Evolutionary conservation across 2,113 vertebrate genomes (phyloP).

Genomic region (Dolichallabes microphthalmus): DNA sequence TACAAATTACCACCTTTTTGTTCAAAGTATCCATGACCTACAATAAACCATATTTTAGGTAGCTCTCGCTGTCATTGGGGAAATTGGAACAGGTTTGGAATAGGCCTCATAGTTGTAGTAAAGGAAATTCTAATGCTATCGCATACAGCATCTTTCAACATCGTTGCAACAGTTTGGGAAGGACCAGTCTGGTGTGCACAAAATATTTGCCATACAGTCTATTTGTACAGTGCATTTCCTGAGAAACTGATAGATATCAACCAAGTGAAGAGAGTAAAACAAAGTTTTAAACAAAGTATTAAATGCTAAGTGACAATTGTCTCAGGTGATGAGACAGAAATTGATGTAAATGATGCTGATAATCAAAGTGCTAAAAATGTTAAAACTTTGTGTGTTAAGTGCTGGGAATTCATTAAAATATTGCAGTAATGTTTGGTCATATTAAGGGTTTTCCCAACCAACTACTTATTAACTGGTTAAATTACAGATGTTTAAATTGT

Average conservation of each 20-base stretch:
- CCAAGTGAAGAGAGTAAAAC: background rate
- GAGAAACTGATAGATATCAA: background rate
- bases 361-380: background rate
- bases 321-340: background rate
- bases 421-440: background rate
- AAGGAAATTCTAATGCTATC: background rate
- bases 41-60: background rate
- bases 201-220: background rate
- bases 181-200: background rate
- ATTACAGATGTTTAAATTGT: slow-evolving; percentile 19
- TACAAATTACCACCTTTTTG: background rate
- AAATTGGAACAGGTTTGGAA: background rate
- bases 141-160: background rate
- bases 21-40: background rate
- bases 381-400: no score
- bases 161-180: background rate
- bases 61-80: background rate
- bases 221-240: no score
- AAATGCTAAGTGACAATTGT: background rate
- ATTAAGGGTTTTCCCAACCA: background rate
- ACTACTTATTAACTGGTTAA: background rate
- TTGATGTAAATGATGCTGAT: background rate
- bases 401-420: no score
- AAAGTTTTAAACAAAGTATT: background rate
- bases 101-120: background rate